Base-by-base conservation (phyloP, 2,113 vertebrate genomes). In the Vulpes ferrilata region DNA sequence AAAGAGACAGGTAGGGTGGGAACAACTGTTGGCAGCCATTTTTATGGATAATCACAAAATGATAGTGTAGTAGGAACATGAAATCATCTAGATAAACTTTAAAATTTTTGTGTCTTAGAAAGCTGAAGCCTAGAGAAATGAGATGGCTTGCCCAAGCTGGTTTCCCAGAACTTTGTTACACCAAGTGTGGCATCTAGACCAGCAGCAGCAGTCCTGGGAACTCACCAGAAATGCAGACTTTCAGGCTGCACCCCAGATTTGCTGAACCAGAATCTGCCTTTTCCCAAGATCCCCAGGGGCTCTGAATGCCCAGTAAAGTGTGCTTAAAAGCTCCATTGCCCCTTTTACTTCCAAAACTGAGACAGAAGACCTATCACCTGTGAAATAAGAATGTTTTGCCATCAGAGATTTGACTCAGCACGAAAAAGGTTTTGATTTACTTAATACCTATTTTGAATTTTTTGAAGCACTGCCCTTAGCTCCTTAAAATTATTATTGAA, bases 71-170 rank as follows among this genome's bases (percentile, higher is more conserved):
- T 64, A 92, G 59, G n/a, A 87, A 69, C 65, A n/a, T 80, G 94
- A 92, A 86, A 83, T 90, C 48, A 57, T 93, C 62, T 57, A 73
- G 53, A 55, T 32, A 43, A 69, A 38, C 38, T 94, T n/a, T n/a
- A 20, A 67, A 83, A 30, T 5, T 57, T 84, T 95, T 90, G 69
- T 79, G 95, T 82, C 62, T 71, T 64, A 96, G 80, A 80, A 92
- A 92, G 53, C 30, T 23, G 7, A 89, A 92, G 32, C 16, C 2
- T 43, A 43, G 65, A 91, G 30, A 78, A 65, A 65, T 88, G 53
- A 82, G 53, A 19, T 67, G 79, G 3, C 57, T 76, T 92, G 35
- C 11, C 64, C 60, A 71, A 3, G 83, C 30, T 92, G 48, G 7
- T 93, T 92, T 92, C 64, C 38, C 57, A 95, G 79, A 2, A 73